phyloP scores from a whole-genome alignment of 2,113 vertebrate species.

The Dromiciops gliroides region DNA sequence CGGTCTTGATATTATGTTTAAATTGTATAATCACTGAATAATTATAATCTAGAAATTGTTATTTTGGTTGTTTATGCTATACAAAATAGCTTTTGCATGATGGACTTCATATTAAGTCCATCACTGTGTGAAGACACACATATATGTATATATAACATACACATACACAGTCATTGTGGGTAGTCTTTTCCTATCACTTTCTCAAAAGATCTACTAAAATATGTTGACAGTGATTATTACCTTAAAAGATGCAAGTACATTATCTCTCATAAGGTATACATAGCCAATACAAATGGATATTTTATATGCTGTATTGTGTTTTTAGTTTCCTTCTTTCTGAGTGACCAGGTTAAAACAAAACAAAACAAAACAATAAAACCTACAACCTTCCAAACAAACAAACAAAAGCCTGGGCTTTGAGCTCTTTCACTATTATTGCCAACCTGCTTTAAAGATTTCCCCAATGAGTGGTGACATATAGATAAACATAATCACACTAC shows the following conservation, averaged over 20 bases:
- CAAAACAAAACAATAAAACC: neutral
- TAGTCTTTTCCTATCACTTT: neutral
- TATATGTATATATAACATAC: neutral
- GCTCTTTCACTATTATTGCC: conserved; percentile 29
- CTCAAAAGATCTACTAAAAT: conserved; percentile 6
- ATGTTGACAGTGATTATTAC: conserved; percentile 16
- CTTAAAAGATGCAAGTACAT: conserved; percentile 56
- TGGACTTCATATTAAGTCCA: neutral
- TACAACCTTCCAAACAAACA: neutral
- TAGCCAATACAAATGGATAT: conserved; percentile 53
- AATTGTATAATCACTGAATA: neutral
- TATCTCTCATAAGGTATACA: conserved; percentile 46
- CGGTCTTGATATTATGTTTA: neutral
- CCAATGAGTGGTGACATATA: conserved; percentile 29
- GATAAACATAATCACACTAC: neutral
- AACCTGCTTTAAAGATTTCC: conserved; percentile 46
- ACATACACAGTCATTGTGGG: neutral
- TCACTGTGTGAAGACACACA: neutral
- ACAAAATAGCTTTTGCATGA: neutral
- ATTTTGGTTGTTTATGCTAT: neutral
- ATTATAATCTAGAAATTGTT: neutral
- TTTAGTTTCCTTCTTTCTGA: conserved; percentile 40
- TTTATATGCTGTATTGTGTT: conserved; percentile 42
- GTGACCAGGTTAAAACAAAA: conserved; percentile 28
- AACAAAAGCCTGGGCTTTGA: conserved; percentile 36